Evolutionary conservation across 2,888 invertebrate genomes (phyloP).

Genomic region (Nomada fabriciana): DNA sequence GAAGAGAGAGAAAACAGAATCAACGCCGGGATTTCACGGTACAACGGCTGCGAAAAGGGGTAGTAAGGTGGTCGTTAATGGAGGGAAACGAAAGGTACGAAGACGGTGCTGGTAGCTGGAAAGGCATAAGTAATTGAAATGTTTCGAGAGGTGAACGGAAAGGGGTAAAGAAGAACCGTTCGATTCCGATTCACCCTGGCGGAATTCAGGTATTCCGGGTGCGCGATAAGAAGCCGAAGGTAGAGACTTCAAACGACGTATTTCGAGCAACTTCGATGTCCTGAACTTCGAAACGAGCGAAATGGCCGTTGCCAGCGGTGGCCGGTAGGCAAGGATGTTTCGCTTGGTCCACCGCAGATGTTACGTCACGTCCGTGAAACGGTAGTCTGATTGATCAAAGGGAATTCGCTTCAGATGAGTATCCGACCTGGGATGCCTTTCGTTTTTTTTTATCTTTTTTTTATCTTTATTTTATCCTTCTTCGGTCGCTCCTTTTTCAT

Average conservation of each 20-base stretch:
- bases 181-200: constrained; percentile 40
- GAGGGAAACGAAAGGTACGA: constrained; percentile 54
- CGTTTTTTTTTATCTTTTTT: neutral
- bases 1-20: constrained; percentile 28
- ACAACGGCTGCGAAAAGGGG: constrained; percentile 35
- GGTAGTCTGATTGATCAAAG: constrained; percentile 70
- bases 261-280: constrained; percentile 48
- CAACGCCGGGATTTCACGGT: constrained; percentile 46
- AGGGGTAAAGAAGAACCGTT: constrained; percentile 43
- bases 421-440: constrained; percentile 30
- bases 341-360: constrained; percentile 53
- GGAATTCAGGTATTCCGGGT: constrained; percentile 36
- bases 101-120: constrained; percentile 23
- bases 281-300: constrained; percentile 47
- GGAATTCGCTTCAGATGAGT: constrained; percentile 45
- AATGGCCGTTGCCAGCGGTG: constrained; percentile 34
- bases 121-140: constrained; percentile 70
- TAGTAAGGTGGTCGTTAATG: constrained; percentile 56
- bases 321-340: constrained; percentile 15
- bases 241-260: constrained; percentile 64
- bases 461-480: neutral
- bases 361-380: constrained; percentile 66
- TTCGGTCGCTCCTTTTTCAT: no score
- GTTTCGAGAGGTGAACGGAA: constrained; percentile 48
- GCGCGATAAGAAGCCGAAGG: constrained; percentile 57